phyloP scores from a whole-genome alignment of 2,797 vertebrate species.

The Malurus leucopterus region DNA sequence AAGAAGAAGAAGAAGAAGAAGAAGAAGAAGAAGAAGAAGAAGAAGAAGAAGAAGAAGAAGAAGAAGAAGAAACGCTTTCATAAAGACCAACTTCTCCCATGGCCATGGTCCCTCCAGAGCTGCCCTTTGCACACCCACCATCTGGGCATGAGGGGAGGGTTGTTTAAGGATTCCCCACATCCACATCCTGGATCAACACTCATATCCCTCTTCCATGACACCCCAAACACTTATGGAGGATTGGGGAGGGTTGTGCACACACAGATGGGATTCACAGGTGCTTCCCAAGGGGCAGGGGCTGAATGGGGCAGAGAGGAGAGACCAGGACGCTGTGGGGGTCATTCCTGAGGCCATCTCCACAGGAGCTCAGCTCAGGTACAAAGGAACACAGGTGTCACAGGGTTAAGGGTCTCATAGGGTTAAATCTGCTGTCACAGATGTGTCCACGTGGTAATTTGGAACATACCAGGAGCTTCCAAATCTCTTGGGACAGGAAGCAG shows the following conservation, averaged over 20 bases:
- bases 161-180: not conserved
- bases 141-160: accelerated
- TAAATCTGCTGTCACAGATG: not conserved
- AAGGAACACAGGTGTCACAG: not conserved
- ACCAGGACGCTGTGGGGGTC: not conserved
- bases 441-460: not conserved
- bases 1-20: too few relatives aligned
- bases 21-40: too few relatives aligned
- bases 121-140: not conserved
- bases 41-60: too few relatives aligned
- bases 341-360: not conserved
- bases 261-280: accelerated
- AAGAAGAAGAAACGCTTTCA: not conserved
- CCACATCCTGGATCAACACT: not conserved
- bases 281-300: not conserved
- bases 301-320: not conserved
- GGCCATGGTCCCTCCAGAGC: not conserved
- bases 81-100: not conserved
- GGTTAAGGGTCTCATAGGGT: not conserved
- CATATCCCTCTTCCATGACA: not conserved
- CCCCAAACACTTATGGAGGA: not conserved
- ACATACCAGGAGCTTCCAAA: not conserved
- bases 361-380: not conserved
- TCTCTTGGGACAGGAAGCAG: not conserved
- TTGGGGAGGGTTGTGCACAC: not conserved